Evolutionary conservation across 1,140 invertebrate species (phyloP), one percentile per base, ranked within the genome.

Genomic region (Halictus rubicundus): DNA sequence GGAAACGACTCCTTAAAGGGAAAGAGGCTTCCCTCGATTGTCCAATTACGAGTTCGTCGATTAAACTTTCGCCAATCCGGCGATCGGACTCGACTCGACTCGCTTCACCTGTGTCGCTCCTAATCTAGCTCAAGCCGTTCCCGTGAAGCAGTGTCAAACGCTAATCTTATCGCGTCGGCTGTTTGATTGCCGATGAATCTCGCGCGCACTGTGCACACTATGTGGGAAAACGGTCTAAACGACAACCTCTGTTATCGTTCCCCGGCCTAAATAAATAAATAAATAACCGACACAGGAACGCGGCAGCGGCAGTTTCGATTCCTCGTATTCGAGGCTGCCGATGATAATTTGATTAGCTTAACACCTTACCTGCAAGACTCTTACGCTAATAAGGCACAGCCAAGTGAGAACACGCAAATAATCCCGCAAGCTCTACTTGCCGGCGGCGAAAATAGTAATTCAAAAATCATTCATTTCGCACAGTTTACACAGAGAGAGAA

Each of bases 21-120:
- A 80, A 84, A 79, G 59, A 57, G 72, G 71, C 83, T 80, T 70
- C 64, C 37, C 59, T 77, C 42, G 69, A 80, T 57, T 49, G 78
- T 74, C 72, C 69, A 72, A 80, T 81, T 68, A 80, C 70, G 80
- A 77, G 77, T 71, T 59, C 52, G 59, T 27, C 66, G 69, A 80
- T 78, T 78, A 65, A 80, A 83, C 81, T 87, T 80, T 87, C 81
- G 80, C 73, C 83, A 42, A 63, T 64, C 64, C 39, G 19, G 21
- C 54, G 23, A 57, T 64, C 49, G 49, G 37, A 21, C 37, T 70
- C 42, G 65, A 66, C 39, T 16, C 32, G 37, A 21, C 37, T 70
- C 42, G 65, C 23, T 57, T 46, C 25, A 54, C 32, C 63, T 59
- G 49, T 66, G 32, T 64, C 63, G 73, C 39, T 61, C 39, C 42